Percentiles rank a stretch among this genome's conserved stretches.
These are phyloP conservation scores for Mustela nigripes DNA, from an alignment of 2,113 vertebrate species.

Conservation along the genomic window DNA sequence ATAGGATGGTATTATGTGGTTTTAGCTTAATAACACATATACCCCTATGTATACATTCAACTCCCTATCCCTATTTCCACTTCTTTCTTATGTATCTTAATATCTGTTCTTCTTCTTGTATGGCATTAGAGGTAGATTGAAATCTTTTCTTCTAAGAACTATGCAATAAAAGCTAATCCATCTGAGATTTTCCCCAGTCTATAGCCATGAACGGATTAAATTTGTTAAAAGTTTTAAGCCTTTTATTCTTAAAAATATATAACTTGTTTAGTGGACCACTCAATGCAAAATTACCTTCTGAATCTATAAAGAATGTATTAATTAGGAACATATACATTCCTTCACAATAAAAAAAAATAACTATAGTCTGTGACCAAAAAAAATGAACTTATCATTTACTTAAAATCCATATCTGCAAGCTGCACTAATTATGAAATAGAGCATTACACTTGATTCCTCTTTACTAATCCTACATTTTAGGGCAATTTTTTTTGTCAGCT, in stretches of 20 bases:
- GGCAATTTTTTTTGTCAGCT: background rate
- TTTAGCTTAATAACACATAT: background rate
- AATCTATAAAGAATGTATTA: background rate
- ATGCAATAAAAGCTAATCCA: constrained; percentile 72
- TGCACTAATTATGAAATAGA: background rate
- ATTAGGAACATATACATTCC: background rate
- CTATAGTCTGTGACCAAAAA: background rate
- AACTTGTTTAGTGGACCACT: background rate
- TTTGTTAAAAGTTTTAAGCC: constrained; percentile 68
- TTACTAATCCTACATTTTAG: background rate
- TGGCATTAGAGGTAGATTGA: constrained; percentile 49
- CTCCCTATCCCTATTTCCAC: background rate
- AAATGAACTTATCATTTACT: background rate
- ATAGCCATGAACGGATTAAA: constrained; percentile 9
- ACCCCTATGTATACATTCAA: background rate
- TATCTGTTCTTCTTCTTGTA: constrained; percentile 22
- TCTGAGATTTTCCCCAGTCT: constrained; percentile 63
- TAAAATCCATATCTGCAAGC: background rate
- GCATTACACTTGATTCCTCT: background rate
- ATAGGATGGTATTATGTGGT: constrained; percentile 47
- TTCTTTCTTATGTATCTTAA: constrained; percentile 52
- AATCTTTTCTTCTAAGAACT: constrained; percentile 63
- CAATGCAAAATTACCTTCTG: constrained; percentile 45
- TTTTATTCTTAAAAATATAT: constrained; percentile 76
- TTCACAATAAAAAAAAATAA: background rate